Evolutionary conservation across 2,797 vertebrate genomes (phyloP).

Genomic region (Acanthurus tractus): DNA sequence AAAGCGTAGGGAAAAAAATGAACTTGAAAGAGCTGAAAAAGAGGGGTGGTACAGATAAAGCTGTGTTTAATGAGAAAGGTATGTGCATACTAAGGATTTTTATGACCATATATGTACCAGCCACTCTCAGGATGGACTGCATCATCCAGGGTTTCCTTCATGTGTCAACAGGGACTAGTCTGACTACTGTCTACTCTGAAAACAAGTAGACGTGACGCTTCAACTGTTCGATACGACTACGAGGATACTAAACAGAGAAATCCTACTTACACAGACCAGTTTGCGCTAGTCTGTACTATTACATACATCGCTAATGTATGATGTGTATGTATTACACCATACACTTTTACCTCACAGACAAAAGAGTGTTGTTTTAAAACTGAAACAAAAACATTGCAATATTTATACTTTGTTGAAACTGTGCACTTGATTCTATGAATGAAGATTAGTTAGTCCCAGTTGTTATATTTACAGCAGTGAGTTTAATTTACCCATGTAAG

Average conservation of each 20-base stretch:
- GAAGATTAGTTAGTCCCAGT: no score
- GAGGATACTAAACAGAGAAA: conserved; percentile 15
- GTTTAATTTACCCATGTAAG: neutral
- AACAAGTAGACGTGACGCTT: conserved; percentile 35
- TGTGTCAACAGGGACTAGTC: conserved; percentile 65
- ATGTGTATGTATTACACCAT: neutral
- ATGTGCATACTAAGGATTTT: conserved; percentile 86
- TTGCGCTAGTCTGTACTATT: neutral
- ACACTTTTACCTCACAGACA: no score
- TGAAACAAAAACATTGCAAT: no score
- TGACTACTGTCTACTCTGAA: conserved; percentile 47
- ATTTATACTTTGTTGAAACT: no score
- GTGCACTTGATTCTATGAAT: no score
- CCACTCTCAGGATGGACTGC: conserved; percentile 72
- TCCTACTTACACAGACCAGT: neutral
- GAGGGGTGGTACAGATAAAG: conserved; percentile 66
- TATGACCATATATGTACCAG: conserved; percentile 90
- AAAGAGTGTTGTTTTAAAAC: no score
- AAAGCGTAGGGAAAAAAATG: conserved; percentile 49
- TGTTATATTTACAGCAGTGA: no score
- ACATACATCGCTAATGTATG: neutral
- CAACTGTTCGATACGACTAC: conserved; percentile 31
- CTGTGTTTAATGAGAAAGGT: conserved; percentile 86
- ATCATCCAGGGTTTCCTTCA: conserved; percentile 65
- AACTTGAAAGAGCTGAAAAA: conserved; percentile 75